Percentiles rank a stretch among this genome's conserved stretches.
Conservation (phyloP, 2,113 vertebrate species). For the Gymnobelideus leadbeateri region DNA sequence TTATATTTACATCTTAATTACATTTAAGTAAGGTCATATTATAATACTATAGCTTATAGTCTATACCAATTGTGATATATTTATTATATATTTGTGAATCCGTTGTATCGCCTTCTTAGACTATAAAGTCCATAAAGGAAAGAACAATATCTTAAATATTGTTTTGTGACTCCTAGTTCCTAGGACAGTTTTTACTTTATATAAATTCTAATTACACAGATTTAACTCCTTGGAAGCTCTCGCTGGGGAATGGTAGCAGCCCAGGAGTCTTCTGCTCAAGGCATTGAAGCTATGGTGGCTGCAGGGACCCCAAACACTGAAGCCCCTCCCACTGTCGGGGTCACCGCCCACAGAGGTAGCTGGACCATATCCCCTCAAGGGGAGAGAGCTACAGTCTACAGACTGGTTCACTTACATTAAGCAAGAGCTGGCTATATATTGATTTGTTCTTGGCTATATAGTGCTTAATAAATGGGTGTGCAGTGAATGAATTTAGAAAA, state of each 20-base stretch:
- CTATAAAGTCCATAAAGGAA: background rate
- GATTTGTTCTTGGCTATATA: background rate
- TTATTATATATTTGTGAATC: background rate
- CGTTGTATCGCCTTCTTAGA: background rate
- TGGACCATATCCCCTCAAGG: background rate
- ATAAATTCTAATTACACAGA: background rate
- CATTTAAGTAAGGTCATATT: no score
- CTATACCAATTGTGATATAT: background rate
- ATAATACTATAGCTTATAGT: background rate
- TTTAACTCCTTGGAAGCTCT: background rate
- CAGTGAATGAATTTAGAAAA: background rate
- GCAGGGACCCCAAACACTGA: no score
- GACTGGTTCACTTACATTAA: background rate
- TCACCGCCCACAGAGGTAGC: no score
- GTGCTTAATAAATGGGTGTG: background rate
- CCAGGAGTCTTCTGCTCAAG: no score
- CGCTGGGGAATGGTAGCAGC: background rate
- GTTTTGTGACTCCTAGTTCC: background rate
- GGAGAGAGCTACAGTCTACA: background rate
- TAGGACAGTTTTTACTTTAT: background rate
- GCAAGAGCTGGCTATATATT: background rate
- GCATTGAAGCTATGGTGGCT: no score
- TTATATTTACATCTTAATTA: no score
- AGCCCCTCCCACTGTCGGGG: no score
- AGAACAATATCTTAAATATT: background rate